These are phyloP conservation scores for Drosophila simulans DNA, from an alignment of 1,140 invertebrate species.

Conservation along the genomic window DNA sequence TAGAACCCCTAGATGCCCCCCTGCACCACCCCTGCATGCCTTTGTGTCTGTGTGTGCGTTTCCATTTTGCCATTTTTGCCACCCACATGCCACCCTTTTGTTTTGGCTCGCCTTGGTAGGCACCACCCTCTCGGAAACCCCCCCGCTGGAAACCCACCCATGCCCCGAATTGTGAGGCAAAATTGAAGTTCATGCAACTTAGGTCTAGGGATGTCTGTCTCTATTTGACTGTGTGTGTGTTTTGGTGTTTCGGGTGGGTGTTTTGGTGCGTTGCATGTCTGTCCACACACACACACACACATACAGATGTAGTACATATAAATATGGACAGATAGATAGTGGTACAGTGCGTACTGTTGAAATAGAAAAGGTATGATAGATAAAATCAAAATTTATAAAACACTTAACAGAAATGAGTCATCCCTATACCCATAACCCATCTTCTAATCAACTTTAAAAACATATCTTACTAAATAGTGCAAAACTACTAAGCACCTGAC, in stretches of 20 bases:
- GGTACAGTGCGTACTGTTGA: conserved; percentile 19
- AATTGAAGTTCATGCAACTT: conserved; percentile 54
- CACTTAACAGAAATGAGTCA: background rate
- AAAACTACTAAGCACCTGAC: background rate
- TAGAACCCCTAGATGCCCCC: conserved; percentile 15
- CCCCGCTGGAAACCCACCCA: conserved; percentile 2
- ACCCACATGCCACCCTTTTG: conserved; percentile 20
- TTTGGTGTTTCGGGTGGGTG: conserved; percentile 17
- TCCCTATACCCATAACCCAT: too few species aligned
- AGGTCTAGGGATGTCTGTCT: conserved; percentile 52
- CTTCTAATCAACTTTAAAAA: too few species aligned
- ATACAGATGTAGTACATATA: conserved; percentile 12
- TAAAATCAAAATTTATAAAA: background rate
- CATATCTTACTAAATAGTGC: too few species aligned
- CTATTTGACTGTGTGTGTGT: conserved; percentile 23
- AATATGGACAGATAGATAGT: conserved; percentile 33
- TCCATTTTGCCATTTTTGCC: conserved; percentile 23
- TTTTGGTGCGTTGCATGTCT: conserved; percentile 36
- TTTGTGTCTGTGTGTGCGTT: conserved; percentile 30
- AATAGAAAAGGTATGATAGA: too few species aligned
- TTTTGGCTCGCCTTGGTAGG: conserved; percentile 37
- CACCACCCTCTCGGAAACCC: conserved; percentile 4
- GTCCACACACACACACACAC: conserved; percentile 20
- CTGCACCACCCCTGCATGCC: background rate
- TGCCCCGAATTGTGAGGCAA: conserved; percentile 38